Conservation (phyloP, 2,797 vertebrate genomes). For the Oreochromis mossambicus region DNA sequence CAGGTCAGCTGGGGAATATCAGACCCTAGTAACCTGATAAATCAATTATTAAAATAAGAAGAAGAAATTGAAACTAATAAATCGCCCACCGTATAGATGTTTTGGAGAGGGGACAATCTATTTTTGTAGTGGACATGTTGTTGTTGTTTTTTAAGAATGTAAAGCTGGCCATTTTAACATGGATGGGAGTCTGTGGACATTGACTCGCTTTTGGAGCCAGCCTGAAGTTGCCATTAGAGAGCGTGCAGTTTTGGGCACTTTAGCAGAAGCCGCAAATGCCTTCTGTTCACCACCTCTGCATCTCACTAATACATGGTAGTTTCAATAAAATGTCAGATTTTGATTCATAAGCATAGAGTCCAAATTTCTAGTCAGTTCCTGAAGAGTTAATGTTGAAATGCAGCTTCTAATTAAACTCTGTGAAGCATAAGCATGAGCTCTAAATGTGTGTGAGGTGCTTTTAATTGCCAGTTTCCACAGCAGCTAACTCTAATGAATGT, state of each 20-base stretch:
- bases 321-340: not conserved
- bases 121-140: not conserved
- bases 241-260: not conserved
- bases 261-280: not conserved
- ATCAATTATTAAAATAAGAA: not conserved
- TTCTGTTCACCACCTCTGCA: not conserved
- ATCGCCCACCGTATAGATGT: not conserved
- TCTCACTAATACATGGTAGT: not conserved
- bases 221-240: not conserved
- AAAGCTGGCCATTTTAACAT: not conserved
- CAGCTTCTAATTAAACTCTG: not conserved
- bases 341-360: not conserved
- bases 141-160: not conserved
- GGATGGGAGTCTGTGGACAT: not conserved
- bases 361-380: not conserved
- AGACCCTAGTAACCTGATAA: not conserved
- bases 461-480: not conserved
- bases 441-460: not conserved
- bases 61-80: not conserved
- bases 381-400: not conserved
- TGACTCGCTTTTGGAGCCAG: not conserved
- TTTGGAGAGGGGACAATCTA: not conserved
- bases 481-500: not conserved
- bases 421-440: not conserved
- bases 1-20: not conserved